phyloP scores from a whole-genome alignment of 2,888 invertebrate species.

The Cordilura impudica region DNA sequence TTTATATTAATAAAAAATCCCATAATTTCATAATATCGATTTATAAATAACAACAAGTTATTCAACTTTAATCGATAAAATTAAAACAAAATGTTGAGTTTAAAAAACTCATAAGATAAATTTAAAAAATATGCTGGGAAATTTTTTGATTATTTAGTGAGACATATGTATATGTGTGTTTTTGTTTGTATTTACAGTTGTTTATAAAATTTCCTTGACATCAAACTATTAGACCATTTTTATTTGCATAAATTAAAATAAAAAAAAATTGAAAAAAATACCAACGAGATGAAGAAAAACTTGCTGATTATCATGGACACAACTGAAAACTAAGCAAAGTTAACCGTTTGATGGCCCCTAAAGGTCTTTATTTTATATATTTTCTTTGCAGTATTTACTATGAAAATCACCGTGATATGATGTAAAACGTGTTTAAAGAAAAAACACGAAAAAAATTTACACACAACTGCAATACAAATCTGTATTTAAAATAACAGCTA shows the following conservation, averaged over 20 bases:
- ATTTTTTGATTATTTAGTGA: neutral
- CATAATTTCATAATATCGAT: too few relatives aligned
- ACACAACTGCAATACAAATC: slow-evolving; percentile 19
- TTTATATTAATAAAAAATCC: too few relatives aligned
- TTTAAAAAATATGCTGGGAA: neutral
- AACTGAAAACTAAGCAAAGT: slow-evolving; percentile 18
- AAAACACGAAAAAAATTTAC: slow-evolving; percentile 9
- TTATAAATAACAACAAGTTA: too few relatives aligned
- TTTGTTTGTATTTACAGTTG: too few relatives aligned
- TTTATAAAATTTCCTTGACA: slow-evolving; percentile 37
- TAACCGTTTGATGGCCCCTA: slow-evolving; percentile 52
- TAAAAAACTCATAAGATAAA: neutral
- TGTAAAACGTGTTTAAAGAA: slow-evolving; percentile 50
- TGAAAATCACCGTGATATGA: slow-evolving; percentile 18
- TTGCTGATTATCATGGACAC: slow-evolving; percentile 46
- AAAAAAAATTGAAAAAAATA: neutral
- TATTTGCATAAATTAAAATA: neutral
- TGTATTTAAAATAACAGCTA: neutral
- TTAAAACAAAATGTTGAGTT: neutral
- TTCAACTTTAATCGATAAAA: too few relatives aligned
- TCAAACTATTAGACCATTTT: slow-evolving; percentile 38
- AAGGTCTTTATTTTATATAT: slow-evolving; percentile 26
- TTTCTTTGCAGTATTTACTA: neutral
- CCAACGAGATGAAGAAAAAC: slow-evolving; percentile 1
- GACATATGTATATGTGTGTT: neutral